Conservation (phyloP, 2,113 vertebrate species). For the Agelaius phoeniceus region DNA sequence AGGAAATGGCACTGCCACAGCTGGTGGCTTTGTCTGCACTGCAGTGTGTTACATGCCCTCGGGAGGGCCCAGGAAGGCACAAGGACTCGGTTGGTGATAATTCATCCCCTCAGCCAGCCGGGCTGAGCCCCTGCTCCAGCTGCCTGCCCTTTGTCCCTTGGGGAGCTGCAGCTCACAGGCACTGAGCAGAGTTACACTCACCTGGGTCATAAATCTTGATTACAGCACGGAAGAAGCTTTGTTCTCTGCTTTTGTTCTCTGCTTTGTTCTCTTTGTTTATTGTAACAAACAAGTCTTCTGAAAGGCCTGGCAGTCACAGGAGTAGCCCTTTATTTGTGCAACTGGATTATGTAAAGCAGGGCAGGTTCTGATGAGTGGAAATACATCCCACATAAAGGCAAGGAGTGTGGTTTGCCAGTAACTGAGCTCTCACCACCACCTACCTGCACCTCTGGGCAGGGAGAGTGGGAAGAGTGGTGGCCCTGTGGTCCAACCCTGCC, state of each 20-base stretch:
- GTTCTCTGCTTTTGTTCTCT: not conserved
- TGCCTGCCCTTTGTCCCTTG: not conserved
- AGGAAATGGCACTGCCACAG: too few species aligned
- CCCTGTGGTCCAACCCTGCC: not conserved
- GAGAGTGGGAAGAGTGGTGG: not conserved
- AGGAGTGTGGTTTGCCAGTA: not conserved
- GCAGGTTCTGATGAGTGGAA: not conserved
- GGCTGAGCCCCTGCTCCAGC: not conserved
- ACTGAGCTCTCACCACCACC: not conserved
- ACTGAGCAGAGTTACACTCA: not conserved
- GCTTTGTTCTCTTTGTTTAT: not conserved
- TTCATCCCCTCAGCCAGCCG: fast-evolving
- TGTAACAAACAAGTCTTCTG: not conserved
- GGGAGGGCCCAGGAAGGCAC: fast-evolving
- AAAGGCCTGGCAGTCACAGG: not conserved
- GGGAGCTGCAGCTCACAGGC: fast-evolving
- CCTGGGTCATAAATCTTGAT: not conserved
- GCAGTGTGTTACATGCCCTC: fast-evolving
- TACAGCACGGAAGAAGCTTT: not conserved
- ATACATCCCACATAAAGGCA: fast-evolving
- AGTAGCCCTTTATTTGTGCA: not conserved
- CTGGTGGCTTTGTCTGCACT: fast-evolving
- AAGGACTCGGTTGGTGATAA: fast-evolving
- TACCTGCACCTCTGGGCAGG: fast-evolving
- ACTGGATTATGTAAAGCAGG: not conserved